phyloP scores from a whole-genome alignment of 2,797 vertebrate species.

The Pseudotriccus pelzelni region DNA sequence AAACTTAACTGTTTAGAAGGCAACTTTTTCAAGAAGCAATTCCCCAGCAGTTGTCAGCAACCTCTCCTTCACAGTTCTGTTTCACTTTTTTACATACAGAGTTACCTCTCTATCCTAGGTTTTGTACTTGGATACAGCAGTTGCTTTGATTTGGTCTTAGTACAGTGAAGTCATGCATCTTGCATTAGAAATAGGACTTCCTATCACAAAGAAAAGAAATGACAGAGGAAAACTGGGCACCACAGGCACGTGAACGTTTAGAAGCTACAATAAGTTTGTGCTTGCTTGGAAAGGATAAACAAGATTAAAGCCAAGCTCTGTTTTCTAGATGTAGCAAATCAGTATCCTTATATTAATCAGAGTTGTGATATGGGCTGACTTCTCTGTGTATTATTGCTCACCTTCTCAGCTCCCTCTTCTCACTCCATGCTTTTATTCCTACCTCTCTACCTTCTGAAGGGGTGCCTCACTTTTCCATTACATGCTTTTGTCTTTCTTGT shows the following conservation, averaged over 20 bases:
- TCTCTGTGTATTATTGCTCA: background rate
- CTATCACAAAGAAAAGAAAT: background rate
- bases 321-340: background rate
- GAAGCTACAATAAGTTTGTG: background rate
- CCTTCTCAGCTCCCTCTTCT: background rate
- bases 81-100: constrained; percentile 4
- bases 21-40: background rate
- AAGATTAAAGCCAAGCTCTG: background rate
- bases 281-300: background rate
- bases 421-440: background rate
- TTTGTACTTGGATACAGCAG: background rate
- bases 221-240: background rate
- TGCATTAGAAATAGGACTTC: constrained; percentile 17
- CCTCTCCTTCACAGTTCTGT: background rate
- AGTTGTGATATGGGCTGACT: background rate
- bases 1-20: background rate
- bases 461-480: background rate
- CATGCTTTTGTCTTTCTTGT: background rate
- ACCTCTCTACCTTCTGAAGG: background rate
- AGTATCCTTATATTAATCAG: background rate
- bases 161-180: constrained; percentile 19
- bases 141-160: constrained; percentile 33
- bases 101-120: background rate
- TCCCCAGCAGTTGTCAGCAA: background rate
- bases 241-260: background rate